These are phyloP conservation scores for Eptatretus atami DNA, from an alignment of 2,797 vertebrate genomes.

Conservation along the genomic window DNA sequence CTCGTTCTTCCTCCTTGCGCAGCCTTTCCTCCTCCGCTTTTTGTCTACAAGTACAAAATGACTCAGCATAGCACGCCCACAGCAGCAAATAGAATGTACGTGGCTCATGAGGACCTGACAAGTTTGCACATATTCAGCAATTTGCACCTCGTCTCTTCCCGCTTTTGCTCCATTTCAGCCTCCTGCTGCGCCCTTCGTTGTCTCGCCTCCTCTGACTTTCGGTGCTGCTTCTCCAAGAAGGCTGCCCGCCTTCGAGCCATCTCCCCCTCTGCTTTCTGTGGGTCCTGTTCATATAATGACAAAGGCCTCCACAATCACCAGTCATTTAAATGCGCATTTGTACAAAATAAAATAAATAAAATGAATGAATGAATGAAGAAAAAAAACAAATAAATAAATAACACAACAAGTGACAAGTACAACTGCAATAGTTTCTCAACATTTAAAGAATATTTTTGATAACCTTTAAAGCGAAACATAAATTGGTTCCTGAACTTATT, in stretches of 20 bases:
- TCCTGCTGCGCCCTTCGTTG: conserved; percentile 37
- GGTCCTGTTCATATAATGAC: neutral
- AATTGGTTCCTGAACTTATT: no score
- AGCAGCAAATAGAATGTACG: neutral
- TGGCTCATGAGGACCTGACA: no score
- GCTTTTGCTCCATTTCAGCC: conserved; percentile 22
- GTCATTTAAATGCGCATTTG: no score
- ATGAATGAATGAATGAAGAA: no score
- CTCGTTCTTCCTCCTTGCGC: conserved; percentile 85
- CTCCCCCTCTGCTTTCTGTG: conserved; percentile 21
- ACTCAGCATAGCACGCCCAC: neutral
- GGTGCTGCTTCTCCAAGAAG: conserved; percentile 47
- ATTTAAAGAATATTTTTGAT: no score
- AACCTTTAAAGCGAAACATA: no score
- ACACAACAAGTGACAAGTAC: no score
- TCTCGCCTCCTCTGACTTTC: conserved; percentile 36
- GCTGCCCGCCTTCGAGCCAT: conserved; percentile 49
- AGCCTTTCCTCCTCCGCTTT: conserved; percentile 72
- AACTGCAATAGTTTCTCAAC: no score
- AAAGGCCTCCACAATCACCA: no score
- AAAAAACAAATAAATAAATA: no score
- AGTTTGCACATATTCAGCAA: no score
- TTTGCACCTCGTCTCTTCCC: neutral
- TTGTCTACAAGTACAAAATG: conserved; percentile 18
- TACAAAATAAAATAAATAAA: no score